phyloP scores from a whole-genome alignment of 2,113 vertebrate genomes.

The Lagopus muta region DNA sequence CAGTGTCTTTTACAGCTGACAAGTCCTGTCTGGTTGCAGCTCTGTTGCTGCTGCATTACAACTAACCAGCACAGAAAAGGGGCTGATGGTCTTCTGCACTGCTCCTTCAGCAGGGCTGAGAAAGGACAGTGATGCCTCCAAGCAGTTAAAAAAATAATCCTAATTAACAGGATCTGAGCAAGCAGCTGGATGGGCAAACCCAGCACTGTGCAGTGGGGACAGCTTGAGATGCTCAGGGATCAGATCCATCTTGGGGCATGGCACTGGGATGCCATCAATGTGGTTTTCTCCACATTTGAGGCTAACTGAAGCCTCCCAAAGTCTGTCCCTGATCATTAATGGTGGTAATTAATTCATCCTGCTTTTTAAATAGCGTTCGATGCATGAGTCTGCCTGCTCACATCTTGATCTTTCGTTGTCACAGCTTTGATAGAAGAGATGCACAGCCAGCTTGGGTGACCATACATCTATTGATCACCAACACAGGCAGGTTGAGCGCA shows the following conservation, averaged over 20 bases:
- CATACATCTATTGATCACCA: not conserved
- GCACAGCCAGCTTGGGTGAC: slow-evolving; percentile 30
- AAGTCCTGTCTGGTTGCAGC: slow-evolving; percentile 39
- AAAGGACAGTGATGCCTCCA: not conserved
- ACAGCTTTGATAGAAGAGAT: slow-evolving; percentile 57
- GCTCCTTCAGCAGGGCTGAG: not conserved
- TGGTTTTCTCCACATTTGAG: fast-evolving
- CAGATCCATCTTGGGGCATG: not conserved
- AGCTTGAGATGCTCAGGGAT: not conserved
- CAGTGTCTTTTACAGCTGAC: slow-evolving; percentile 58
- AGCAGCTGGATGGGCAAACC: not conserved
- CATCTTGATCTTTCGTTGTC: slow-evolving; percentile 14
- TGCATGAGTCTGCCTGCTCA: slow-evolving; percentile 3
- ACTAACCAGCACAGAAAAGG: slow-evolving; percentile 1
- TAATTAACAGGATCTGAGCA: not conserved
- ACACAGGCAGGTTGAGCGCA: not conserved
- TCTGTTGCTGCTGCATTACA: slow-evolving; percentile 10
- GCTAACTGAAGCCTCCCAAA: not conserved
- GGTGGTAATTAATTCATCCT: slow-evolving; percentile 33
- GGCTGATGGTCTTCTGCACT: not conserved
- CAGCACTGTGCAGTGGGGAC: not conserved
- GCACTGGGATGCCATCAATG: not conserved
- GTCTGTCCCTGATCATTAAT: not conserved
- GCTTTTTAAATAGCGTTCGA: slow-evolving; percentile 1
- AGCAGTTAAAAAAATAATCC: not conserved